phyloP scores from a whole-genome alignment of 92 coral and sea anemone species.

The Isaurus tuberculatus region DNA sequence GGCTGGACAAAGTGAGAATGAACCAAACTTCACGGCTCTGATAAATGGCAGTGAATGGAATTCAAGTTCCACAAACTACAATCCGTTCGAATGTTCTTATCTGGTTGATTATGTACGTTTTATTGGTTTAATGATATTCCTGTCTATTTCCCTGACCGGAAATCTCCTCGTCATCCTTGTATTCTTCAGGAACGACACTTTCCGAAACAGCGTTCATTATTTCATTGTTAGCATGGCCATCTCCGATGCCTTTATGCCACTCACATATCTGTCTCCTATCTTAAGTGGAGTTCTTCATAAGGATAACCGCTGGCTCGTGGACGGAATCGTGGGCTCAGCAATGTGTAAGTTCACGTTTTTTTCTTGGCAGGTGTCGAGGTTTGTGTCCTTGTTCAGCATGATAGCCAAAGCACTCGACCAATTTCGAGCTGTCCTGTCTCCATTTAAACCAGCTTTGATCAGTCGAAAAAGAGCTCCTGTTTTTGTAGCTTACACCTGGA shows the following conservation, averaged over 20 bases:
- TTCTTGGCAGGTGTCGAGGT: neutral
- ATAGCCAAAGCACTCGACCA: neutral
- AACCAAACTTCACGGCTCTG: too few species aligned
- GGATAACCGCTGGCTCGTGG: constrained; percentile 14
- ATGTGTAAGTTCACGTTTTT: neutral
- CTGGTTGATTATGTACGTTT: neutral
- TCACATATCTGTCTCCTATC: neutral
- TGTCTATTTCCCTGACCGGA: neutral
- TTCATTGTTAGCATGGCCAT: neutral
- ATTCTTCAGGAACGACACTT: neutral
- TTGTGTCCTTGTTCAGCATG: neutral
- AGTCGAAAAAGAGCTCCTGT: neutral
- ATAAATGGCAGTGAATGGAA: neutral
- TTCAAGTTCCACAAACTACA: neutral
- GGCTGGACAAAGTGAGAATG: too few species aligned
- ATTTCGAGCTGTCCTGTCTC: neutral
- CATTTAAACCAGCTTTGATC: neutral
- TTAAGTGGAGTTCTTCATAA: neutral
- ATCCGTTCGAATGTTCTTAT: neutral
- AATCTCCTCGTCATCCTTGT: neutral
- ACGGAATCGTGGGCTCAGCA: neutral
- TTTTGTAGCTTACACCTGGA: neutral
- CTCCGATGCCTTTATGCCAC: neutral
- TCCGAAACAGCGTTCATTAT: neutral
- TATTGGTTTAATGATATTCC: neutral